Evolutionary conservation across 2,797 vertebrate genomes (phyloP).

Genomic region (Spea hammondii): DNA sequence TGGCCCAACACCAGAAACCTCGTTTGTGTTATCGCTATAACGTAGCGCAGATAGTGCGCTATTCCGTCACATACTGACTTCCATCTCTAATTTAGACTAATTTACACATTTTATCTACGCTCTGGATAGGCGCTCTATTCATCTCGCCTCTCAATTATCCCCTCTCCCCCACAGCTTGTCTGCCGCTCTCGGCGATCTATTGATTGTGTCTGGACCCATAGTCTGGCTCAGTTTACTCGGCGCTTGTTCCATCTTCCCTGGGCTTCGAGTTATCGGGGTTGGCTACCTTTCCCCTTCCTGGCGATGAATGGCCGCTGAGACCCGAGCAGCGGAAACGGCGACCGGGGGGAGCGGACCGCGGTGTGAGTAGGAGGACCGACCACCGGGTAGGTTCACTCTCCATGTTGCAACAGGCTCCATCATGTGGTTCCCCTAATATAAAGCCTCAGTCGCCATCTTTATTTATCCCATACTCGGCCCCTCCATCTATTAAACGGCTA

Average conservation of each 20-base stretch:
- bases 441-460: conserved; percentile 26
- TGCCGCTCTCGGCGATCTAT: background rate
- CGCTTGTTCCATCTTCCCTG: background rate
- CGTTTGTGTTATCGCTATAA: no score
- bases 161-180: background rate
- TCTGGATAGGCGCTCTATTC: background rate
- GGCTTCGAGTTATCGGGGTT: conserved; percentile 26
- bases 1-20: no score
- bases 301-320: conserved; percentile 50
- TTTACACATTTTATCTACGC: no score
- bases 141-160: background rate
- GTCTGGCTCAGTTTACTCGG: conserved; percentile 12
- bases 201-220: background rate
- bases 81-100: no score
- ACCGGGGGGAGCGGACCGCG: conserved; percentile 46
- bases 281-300: conserved; percentile 29
- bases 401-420: background rate
- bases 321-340: conserved; percentile 42
- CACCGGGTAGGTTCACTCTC: conserved; percentile 21
- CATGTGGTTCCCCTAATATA: background rate
- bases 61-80: no score
- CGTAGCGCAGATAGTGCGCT: no score
- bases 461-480: conserved; percentile 20
- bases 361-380: conserved; percentile 43
- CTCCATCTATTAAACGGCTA: no score